Evolutionary conservation across 1,140 invertebrate genomes (phyloP).

Genomic region (Acromyrmex heyeri): DNA sequence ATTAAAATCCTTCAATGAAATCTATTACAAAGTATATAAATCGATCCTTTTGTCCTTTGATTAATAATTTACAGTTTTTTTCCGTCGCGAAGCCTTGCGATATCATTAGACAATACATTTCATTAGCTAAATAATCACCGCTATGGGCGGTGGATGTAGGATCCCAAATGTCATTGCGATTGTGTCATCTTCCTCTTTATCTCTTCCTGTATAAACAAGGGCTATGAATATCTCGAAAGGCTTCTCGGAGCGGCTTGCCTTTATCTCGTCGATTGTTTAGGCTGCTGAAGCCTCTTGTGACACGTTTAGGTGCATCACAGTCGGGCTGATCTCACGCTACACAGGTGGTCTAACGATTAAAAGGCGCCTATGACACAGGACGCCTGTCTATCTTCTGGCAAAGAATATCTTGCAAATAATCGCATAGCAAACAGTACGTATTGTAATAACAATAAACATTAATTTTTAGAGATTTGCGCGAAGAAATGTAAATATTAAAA

Average conservation of each 20-base stretch:
- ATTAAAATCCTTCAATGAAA: constrained; percentile 8
- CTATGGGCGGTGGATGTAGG: not conserved
- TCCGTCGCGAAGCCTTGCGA: constrained; percentile 44
- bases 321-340: constrained; percentile 73
- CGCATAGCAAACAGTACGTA: not conserved
- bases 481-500: not conserved
- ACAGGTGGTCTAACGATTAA: constrained; percentile 76
- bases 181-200: constrained; percentile 68
- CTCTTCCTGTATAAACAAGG: constrained; percentile 62
- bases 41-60: not conserved
- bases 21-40: not conserved
- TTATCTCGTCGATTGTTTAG: constrained; percentile 78
- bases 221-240: constrained; percentile 53
- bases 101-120: constrained; percentile 58
- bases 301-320: constrained; percentile 67
- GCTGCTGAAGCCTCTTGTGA: constrained; percentile 66
- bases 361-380: constrained; percentile 55
- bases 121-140: constrained; percentile 51
- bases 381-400: not conserved
- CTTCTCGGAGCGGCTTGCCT: constrained; percentile 67
- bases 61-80: not conserved
- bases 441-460: not conserved
- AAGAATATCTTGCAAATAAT: not conserved
- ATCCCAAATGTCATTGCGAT: constrained; percentile 63
- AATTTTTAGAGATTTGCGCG: not conserved